phyloP scores from a whole-genome alignment of 2,113 vertebrate species.

The Enhydra lutris region DNA sequence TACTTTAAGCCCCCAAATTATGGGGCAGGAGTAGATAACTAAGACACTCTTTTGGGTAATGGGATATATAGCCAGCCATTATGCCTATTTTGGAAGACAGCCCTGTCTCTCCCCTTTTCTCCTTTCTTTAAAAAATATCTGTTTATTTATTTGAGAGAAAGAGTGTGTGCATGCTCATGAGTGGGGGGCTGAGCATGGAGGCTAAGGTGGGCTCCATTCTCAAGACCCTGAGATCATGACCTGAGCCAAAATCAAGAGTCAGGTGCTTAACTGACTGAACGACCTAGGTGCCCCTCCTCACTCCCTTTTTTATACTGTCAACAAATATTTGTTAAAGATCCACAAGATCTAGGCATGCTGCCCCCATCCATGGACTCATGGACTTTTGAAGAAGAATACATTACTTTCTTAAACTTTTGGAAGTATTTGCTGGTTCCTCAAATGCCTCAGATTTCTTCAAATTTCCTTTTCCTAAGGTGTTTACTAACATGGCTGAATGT shows the following conservation, averaged over 20 bases:
- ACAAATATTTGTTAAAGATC: background rate
- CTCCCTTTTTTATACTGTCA: background rate
- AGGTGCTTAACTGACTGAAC: background rate
- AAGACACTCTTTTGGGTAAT: background rate
- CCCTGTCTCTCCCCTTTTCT: background rate
- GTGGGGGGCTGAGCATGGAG: background rate
- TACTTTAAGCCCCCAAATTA: background rate
- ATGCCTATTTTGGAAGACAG: background rate
- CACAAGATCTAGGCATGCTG: background rate
- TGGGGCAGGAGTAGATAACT: background rate
- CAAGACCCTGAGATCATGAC: background rate
- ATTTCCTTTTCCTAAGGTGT: background rate
- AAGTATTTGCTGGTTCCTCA: background rate
- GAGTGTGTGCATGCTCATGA: background rate
- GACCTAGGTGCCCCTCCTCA: background rate
- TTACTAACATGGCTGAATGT: background rate
- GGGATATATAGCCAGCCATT: background rate
- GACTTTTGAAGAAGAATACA: background rate
- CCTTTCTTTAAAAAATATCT: background rate
- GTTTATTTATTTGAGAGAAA: background rate
- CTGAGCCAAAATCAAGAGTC: background rate
- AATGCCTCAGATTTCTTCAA: background rate
- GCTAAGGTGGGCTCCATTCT: background rate
- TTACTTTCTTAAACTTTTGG: background rate
- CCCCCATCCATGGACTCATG: background rate